Conservation (phyloP, 1,140 invertebrate genomes). For the Nixonia krombeini region DNA sequence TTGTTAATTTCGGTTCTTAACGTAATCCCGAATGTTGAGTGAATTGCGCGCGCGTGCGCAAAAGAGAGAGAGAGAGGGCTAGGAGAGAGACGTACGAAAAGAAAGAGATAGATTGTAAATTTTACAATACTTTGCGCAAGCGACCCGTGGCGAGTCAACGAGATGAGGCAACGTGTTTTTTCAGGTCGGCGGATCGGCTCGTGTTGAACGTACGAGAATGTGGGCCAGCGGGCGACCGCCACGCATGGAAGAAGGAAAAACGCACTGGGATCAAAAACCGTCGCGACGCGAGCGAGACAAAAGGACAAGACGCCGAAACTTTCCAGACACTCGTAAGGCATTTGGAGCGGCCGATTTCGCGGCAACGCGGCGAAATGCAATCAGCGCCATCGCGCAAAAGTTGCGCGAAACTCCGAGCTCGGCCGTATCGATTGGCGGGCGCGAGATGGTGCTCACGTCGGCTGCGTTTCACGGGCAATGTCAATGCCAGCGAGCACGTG, state of each 20-base stretch:
- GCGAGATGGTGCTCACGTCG: slow-evolving; percentile 60
- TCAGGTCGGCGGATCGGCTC: slow-evolving; percentile 35
- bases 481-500: slow-evolving; percentile 72
- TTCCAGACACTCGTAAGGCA: background rate
- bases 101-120: slow-evolving; percentile 14
- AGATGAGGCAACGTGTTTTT: slow-evolving; percentile 5
- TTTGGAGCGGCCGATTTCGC: background rate
- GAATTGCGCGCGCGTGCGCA: background rate
- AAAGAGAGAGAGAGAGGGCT: slow-evolving; percentile 1
- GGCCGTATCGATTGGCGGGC: slow-evolving; percentile 50
- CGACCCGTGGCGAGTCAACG: background rate
- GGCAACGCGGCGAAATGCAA: background rate
- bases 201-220: slow-evolving; percentile 43
- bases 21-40: too few relatives aligned
- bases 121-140: slow-evolving; percentile 13
- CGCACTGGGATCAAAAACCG: too few relatives aligned
- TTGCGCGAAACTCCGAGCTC: slow-evolving; percentile 25
- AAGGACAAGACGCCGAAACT: too few relatives aligned
- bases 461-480: slow-evolving; percentile 62
- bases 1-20: too few relatives aligned
- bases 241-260: too few relatives aligned
- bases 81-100: slow-evolving; percentile 1
- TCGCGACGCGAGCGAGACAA: too few relatives aligned
- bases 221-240: slow-evolving; percentile 47
- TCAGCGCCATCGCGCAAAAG: slow-evolving; percentile 36